Evolutionary conservation across 2,888 invertebrate species (phyloP).

Genomic region (Pecten maximus): DNA sequence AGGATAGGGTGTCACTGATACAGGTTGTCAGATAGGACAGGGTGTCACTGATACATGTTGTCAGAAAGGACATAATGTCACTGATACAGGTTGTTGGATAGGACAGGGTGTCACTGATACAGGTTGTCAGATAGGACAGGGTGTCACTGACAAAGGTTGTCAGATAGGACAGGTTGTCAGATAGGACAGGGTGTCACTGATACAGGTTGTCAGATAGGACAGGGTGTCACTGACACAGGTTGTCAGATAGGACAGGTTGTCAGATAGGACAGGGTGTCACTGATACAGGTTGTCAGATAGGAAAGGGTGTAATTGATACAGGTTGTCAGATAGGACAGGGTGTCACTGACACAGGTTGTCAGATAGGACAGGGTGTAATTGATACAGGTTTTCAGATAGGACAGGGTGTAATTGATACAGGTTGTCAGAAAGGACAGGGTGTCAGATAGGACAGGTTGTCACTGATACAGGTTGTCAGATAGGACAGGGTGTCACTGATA

Average conservation of each 20-base stretch:
- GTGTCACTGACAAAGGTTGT: background rate
- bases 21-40: background rate
- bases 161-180: constrained; percentile 6
- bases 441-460: background rate
- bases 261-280: background rate
- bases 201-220: background rate
- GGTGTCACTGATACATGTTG: background rate
- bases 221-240: background rate
- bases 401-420: background rate
- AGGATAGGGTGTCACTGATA: background rate
- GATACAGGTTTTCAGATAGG: background rate
- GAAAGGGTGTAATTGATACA: background rate
- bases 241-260: background rate
- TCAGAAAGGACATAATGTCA: background rate
- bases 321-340: background rate
- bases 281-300: background rate
- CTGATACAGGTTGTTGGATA: background rate
- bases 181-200: background rate
- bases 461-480: background rate
- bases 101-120: background rate
- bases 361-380: background rate
- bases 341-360: background rate
- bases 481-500: background rate
- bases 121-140: constrained; percentile 4
- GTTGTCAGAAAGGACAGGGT: constrained; percentile 7